These are phyloP conservation scores for Channa striata DNA, from an alignment of 2,797 vertebrate genomes.

Conservation along the genomic window DNA sequence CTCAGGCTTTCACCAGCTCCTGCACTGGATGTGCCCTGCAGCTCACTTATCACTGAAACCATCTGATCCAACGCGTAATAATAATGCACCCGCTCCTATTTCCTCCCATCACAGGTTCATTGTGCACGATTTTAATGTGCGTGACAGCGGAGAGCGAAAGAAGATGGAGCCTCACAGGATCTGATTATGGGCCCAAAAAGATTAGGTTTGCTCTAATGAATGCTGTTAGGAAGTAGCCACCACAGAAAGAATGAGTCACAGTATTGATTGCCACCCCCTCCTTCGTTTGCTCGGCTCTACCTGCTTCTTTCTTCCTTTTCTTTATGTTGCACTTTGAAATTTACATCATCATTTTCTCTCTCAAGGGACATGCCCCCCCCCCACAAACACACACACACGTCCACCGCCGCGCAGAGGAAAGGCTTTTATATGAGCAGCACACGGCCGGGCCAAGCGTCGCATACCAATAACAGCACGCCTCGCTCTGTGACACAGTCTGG, in stretches of 20 bases:
- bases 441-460: slow-evolving; percentile 32
- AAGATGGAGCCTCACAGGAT: slow-evolving; percentile 69
- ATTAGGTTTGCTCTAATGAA: slow-evolving; percentile 85
- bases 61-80: slow-evolving; percentile 2
- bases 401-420: neutral
- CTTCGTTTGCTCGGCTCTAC: slow-evolving; percentile 6
- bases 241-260: slow-evolving; percentile 85
- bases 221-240: slow-evolving; percentile 82
- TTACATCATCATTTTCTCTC: neutral
- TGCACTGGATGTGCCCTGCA: neutral
- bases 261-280: slow-evolving; percentile 77
- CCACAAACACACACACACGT: too few species aligned
- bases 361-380: neutral
- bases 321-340: too few species aligned
- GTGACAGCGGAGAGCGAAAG: slow-evolving; percentile 31
- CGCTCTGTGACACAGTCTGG: slow-evolving; percentile 24
- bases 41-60: slow-evolving; percentile 1
- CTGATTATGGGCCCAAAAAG: slow-evolving; percentile 77
- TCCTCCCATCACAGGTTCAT: slow-evolving; percentile 29
- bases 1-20: neutral
- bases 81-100: slow-evolving; percentile 23
- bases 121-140: slow-evolving; percentile 37
- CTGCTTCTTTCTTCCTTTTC: slow-evolving; percentile 7
- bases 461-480: slow-evolving; percentile 60
- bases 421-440: slow-evolving; percentile 22